Conservation (phyloP, 2,113 vertebrate species). For the Mesitornis unicolor region DNA sequence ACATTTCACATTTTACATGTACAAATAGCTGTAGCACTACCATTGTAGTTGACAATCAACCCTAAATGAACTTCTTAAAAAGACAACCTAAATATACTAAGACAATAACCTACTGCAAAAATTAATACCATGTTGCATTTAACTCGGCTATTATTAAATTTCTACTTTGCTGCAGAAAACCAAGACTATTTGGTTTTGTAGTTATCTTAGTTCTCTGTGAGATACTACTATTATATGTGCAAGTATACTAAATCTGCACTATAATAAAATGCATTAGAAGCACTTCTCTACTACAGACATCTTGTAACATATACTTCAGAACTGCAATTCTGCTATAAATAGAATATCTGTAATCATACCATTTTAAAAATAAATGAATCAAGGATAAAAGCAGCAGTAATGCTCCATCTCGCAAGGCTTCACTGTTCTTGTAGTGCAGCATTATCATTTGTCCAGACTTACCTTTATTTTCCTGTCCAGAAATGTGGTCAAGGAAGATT, state of each 20-base stretch:
- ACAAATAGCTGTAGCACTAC: not conserved
- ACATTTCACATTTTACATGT: not conserved
- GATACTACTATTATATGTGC: not conserved
- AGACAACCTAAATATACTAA: not conserved
- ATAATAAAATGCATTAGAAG: not conserved
- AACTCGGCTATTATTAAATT: not conserved
- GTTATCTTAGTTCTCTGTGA: not conserved
- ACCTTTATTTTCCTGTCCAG: not conserved
- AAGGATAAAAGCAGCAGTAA: not conserved
- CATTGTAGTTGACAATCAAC: not conserved
- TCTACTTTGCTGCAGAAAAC: not conserved
- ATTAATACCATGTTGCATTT: not conserved
- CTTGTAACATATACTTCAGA: not conserved
- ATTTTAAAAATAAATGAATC: not conserved
- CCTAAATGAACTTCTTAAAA: not conserved
- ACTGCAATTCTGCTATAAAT: not conserved
- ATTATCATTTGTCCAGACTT: not conserved
- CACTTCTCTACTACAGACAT: not conserved
- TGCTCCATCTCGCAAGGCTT: not conserved
- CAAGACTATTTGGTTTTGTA: not conserved
- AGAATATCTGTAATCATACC: not conserved
- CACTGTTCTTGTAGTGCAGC: not conserved
- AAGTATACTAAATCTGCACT: not conserved
- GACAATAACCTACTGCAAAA: not conserved
- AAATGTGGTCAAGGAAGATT: not conserved